Evolutionary conservation across 1,140 invertebrate species (phyloP).

Genomic region (Drosophila serrata): DNA sequence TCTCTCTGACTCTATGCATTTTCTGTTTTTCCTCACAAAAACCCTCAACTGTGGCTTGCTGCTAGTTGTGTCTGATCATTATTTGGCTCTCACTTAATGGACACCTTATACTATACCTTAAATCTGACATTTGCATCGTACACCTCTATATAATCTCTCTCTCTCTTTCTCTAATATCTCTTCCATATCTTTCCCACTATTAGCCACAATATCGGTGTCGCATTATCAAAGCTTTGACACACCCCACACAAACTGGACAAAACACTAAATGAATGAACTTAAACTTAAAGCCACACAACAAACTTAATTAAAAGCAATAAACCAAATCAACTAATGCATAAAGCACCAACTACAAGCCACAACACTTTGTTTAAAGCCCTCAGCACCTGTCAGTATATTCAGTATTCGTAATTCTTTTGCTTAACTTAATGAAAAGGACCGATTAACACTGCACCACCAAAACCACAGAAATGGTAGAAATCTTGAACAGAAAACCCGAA

Average conservation of each 20-base stretch:
- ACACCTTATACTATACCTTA: constrained; percentile 19
- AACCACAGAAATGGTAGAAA: constrained; percentile 43
- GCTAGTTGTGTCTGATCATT: constrained; percentile 50
- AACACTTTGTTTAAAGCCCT: constrained; percentile 36
- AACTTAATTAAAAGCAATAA: constrained; percentile 36
- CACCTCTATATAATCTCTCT: constrained; percentile 44
- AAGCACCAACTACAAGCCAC: constrained; percentile 41
- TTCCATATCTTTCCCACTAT: constrained; percentile 76
- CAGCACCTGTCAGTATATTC: constrained; percentile 40
- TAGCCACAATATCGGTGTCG: constrained; percentile 85
- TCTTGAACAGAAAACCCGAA: constrained; percentile 7
- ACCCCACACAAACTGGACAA: constrained; percentile 79
- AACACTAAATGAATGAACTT: constrained; percentile 31
- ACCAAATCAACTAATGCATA: constrained; percentile 19
- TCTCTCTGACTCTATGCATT: constrained; percentile 37
- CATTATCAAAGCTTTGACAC: constrained; percentile 85
- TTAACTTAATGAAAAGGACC: constrained; percentile 14
- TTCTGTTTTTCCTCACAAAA: constrained; percentile 21
- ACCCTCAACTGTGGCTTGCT: constrained; percentile 47
- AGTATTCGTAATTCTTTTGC: constrained; percentile 37
- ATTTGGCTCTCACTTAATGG: constrained; percentile 13
- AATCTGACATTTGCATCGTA: constrained; percentile 32
- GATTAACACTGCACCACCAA: constrained; percentile 27
- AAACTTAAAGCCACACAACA: constrained; percentile 20
- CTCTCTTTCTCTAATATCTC: constrained; percentile 69